phyloP scores from a whole-genome alignment of 2,888 invertebrate species.

The Piscicola geometra region DNA sequence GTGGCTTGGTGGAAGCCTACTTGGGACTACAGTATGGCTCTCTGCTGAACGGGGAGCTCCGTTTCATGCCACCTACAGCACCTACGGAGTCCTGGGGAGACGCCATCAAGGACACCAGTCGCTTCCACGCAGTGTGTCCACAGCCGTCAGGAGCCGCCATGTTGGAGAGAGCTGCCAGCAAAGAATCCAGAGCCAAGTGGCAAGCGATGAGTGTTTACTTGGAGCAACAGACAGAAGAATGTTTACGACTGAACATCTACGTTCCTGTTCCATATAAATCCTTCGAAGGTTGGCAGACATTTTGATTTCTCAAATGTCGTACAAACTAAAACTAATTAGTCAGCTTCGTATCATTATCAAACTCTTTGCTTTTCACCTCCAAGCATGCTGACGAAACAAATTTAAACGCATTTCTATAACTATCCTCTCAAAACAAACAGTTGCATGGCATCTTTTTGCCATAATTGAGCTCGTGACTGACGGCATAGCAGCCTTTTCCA shows the following conservation, averaged over 20 bases:
- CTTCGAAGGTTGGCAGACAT: background rate
- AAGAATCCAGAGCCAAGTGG: conserved; percentile 80
- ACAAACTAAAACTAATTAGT: too few relatives aligned
- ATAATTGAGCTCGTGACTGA: too few relatives aligned
- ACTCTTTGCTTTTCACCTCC: too few relatives aligned
- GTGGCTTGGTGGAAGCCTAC: conserved; percentile 74
- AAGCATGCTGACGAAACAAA: too few relatives aligned
- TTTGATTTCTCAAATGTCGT: too few relatives aligned
- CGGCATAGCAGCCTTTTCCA: too few relatives aligned
- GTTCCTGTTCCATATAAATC: conserved; percentile 62
- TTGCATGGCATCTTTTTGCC: too few relatives aligned
- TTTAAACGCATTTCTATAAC: too few relatives aligned
- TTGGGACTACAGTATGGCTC: conserved; percentile 88
- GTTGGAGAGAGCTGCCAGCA: conserved; percentile 67
- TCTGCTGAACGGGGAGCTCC: conserved; percentile 76
- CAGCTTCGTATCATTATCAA: too few relatives aligned
- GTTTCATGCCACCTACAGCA: conserved; percentile 93
- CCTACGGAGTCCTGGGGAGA: conserved; percentile 70
- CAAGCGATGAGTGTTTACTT: conserved; percentile 67
- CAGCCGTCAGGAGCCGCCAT: conserved; percentile 77
- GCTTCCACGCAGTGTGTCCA: conserved; percentile 80
- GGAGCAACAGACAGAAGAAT: conserved; percentile 91
- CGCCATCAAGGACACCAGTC: conserved; percentile 41
- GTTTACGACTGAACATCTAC: conserved; percentile 90
- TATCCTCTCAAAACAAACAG: too few relatives aligned